Base-by-base conservation (phyloP, 2,888 invertebrate genomes). In the Drosophila melanosoma region DNA sequence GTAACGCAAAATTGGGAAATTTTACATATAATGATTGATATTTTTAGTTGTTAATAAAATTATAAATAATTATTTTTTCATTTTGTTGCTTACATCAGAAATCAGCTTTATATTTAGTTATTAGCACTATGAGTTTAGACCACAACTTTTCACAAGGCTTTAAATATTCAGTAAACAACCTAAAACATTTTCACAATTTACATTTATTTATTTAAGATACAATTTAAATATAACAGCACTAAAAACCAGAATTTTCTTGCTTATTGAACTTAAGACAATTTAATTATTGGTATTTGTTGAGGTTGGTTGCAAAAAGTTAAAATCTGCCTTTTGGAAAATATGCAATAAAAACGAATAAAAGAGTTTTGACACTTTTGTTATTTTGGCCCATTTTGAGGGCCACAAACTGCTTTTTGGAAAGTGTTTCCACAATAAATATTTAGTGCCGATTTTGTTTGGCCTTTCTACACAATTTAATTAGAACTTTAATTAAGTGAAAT, bases 401-500 rank as follows among this genome's bases (percentile, higher is more conserved):
- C 32, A 57, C 40, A 32, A 20, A 29, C 17, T 29, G 51, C n/a
- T n/a, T 51, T 51, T 7, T 51, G 17, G 29, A 12, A 10, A n/a
- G 7, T 26, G 54, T 17, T 38, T 56, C n/a, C 0, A 15, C 17
- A 35, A 17, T 38, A n/a, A 23, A 15, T 40, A 57, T 32, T 42
- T 12, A 17, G 17, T 20, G 29, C 26, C 29, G 40, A 32, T 15
- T 57, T 57, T 40, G 20, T 32, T 29, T 29, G 42, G 11, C 15
- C 10, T 42, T 42, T 32, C 8, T n/a, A 15, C 40, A 57, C 38
- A 57, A 57, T 40, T 57, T 15, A 57, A 57, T 57, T 57, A 57
- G 20, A 69, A 51, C 68, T 57, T 57, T 45, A 61, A 75, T 77
- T 45, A 48, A 73, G 61, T 73, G 36, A 75, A 71, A 61, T 58